Conservation (phyloP, 1,140 invertebrate species). For the Orchestia grillus region DNA sequence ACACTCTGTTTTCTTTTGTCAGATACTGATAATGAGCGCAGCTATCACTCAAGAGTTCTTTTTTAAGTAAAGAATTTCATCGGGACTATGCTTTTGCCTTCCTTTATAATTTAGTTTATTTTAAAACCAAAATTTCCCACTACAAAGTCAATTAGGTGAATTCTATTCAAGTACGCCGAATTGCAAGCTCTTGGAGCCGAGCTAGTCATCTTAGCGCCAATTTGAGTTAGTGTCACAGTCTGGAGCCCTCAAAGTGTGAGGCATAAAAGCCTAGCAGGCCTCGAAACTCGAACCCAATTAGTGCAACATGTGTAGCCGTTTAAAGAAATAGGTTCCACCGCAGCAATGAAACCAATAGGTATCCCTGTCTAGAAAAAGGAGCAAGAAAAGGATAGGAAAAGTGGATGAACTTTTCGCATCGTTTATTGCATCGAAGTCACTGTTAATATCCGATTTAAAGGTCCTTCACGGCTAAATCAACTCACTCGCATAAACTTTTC, state of each 20-base stretch:
- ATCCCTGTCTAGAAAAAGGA: neutral
- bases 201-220: neutral
- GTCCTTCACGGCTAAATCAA: neutral
- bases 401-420: neutral
- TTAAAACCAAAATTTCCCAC: too few species aligned
- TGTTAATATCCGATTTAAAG: neutral
- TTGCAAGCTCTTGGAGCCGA: neutral
- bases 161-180: too few species aligned
- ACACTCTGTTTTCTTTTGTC: too few species aligned
- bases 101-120: too few species aligned
- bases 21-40: too few species aligned
- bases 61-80: too few species aligned
- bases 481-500: neutral
- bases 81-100: too few species aligned
- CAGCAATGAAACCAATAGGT: neutral
- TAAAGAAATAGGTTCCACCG: neutral
- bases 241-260: neutral
- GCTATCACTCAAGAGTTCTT: too few species aligned
- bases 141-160: too few species aligned
- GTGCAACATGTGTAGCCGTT: neutral
- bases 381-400: constrained; percentile 13
- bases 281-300: neutral
- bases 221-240: neutral
- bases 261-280: neutral
- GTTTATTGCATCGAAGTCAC: constrained; percentile 26